A percentile compares a stretch with the other conserved stretches of the same genome.
Conservation (phyloP, 2,113 vertebrate species). For the Mobula hypostoma region DNA sequence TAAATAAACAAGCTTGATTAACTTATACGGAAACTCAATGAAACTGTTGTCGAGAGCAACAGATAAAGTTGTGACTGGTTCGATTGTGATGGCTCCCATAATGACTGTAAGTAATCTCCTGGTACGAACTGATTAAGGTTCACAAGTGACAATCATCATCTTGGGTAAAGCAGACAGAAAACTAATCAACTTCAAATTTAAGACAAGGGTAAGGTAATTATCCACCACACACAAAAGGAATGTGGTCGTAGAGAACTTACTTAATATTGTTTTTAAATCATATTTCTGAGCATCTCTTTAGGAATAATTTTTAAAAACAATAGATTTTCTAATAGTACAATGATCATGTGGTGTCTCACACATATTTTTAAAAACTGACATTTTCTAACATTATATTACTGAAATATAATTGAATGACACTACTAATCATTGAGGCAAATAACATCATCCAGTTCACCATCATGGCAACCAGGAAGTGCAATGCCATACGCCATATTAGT, state of each 20-base stretch:
- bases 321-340: background rate
- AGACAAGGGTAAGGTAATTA: background rate
- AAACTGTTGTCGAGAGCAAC: background rate
- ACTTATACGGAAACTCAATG: background rate
- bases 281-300: background rate
- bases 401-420: background rate
- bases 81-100: background rate
- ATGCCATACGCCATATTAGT: background rate
- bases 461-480: background rate
- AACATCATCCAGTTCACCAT: background rate
- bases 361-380: background rate
- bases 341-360: background rate
- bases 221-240: background rate
- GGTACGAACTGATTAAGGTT: background rate
- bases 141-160: background rate
- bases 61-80: background rate
- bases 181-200: too few species aligned
- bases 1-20: too few species aligned
- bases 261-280: background rate
- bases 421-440: background rate
- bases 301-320: background rate
- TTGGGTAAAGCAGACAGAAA: background rate
- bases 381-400: background rate
- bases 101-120: background rate
- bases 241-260: background rate